These are phyloP conservation scores for Tadarida brasiliensis DNA, from an alignment of 2,797 vertebrate genomes.

Conservation along the genomic window DNA sequence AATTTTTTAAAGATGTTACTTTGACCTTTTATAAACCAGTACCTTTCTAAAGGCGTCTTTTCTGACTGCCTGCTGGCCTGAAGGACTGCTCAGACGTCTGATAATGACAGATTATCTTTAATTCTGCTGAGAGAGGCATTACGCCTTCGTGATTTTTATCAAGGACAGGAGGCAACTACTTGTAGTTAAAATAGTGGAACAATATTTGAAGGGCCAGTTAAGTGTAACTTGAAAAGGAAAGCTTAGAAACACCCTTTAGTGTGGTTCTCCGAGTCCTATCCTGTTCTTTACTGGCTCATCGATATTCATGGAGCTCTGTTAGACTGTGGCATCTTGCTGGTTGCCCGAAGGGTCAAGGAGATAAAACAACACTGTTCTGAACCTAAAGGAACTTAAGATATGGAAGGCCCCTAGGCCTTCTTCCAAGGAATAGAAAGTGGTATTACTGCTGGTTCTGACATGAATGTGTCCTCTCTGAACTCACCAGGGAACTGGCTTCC, in stretches of 20 bases:
- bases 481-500: not conserved
- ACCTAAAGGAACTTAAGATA: not conserved
- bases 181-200: slow-evolving; percentile 4
- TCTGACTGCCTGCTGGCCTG: not conserved
- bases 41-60: not conserved
- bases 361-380: not conserved
- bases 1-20: not conserved
- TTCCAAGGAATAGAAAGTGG: not conserved
- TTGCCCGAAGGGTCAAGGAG: not conserved
- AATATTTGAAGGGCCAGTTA: not conserved
- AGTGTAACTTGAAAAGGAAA: not conserved
- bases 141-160: slow-evolving; percentile 41
- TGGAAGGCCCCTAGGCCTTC: not conserved
- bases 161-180: slow-evolving; percentile 11
- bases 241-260: not conserved
- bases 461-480: not conserved
- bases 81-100: slow-evolving; percentile 29
- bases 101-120: slow-evolving; percentile 56
- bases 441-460: not conserved
- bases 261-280: not conserved
- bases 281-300: not conserved
- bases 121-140: slow-evolving; percentile 57
- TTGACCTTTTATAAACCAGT: slow-evolving; percentile 48
- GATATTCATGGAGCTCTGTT: not conserved
- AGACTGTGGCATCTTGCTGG: not conserved